Evolutionary conservation across 2,888 invertebrate species (phyloP).

Genomic region (Caenorhabditis angaria): DNA sequence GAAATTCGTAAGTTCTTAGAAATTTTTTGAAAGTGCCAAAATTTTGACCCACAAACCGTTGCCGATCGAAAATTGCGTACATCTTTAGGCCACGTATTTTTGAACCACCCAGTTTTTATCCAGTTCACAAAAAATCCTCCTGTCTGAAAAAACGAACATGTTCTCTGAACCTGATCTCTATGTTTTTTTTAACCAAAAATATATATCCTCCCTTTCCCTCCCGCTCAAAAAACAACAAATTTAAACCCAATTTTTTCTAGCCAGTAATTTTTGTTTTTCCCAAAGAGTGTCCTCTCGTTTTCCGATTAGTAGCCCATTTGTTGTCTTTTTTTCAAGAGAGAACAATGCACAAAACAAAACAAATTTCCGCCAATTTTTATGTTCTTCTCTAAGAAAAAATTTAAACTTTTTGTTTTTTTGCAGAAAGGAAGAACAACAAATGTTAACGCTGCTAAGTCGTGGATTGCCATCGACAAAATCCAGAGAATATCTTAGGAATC

Average conservation of each 20-base stretch:
- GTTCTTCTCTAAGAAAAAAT: not conserved
- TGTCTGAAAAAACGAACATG: not conserved
- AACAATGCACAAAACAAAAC: too few relatives aligned
- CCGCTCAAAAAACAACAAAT: too few relatives aligned
- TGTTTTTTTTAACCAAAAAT: slow-evolving; percentile 8
- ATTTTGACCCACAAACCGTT: too few relatives aligned
- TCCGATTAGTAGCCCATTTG: not conserved
- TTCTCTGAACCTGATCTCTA: not conserved
- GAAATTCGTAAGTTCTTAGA: too few relatives aligned
- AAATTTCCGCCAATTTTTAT: not conserved
- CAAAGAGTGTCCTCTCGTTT: slow-evolving; percentile 10
- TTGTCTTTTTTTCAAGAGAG: not conserved
- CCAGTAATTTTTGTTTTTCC: not conserved
- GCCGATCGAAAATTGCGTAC: too few relatives aligned
- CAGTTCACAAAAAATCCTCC: too few relatives aligned
- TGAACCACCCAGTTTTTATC: too few relatives aligned
- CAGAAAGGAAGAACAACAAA: slow-evolving; percentile 13
- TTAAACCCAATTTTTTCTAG: too few relatives aligned
- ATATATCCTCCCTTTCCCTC: slow-evolving; percentile 3
- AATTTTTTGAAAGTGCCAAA: too few relatives aligned
- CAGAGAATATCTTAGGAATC: slow-evolving; percentile 13
- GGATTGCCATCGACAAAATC: slow-evolving; percentile 33
- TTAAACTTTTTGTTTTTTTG: not conserved
- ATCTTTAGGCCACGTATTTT: too few relatives aligned
- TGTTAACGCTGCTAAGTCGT: slow-evolving; percentile 40